phyloP scores from a whole-genome alignment of 1,140 invertebrate genomes.

The Heterodera carotae region DNA sequence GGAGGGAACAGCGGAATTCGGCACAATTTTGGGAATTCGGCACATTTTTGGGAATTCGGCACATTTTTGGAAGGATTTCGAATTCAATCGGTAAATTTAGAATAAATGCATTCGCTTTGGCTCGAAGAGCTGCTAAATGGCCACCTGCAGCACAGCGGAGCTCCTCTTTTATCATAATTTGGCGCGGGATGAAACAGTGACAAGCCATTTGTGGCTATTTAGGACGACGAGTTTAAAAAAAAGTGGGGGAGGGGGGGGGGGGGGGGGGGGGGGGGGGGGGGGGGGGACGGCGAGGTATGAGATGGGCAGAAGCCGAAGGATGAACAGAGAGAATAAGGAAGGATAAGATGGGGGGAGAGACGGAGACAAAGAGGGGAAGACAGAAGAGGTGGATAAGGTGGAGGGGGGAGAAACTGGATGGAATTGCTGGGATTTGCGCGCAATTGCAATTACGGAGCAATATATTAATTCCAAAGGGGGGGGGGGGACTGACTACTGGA shows the following conservation, averaged over 20 bases:
- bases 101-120: background rate
- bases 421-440: background rate
- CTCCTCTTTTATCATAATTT: background rate
- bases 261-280: too few relatives aligned
- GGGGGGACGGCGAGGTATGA: too few relatives aligned
- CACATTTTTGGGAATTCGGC: too few relatives aligned
- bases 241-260: background rate
- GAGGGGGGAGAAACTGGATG: constrained; percentile 1
- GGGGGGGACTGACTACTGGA: background rate
- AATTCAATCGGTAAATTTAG: too few relatives aligned
- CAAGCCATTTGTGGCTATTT: background rate
- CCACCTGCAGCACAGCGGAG: background rate
- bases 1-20: too few relatives aligned
- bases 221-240: background rate
- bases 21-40: too few relatives aligned
- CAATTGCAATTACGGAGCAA: constrained; percentile 16
- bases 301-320: background rate
- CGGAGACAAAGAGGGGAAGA: background rate
- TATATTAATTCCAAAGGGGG: background rate
- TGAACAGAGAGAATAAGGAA: too few relatives aligned
- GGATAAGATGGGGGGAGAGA: too few relatives aligned
- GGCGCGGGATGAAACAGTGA: background rate
- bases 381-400: background rate
- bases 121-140: background rate
- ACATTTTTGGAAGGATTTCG: too few relatives aligned